Base-by-base conservation (phyloP, 2,113 vertebrate species). In the Sminthopsis crassicaudata region DNA sequence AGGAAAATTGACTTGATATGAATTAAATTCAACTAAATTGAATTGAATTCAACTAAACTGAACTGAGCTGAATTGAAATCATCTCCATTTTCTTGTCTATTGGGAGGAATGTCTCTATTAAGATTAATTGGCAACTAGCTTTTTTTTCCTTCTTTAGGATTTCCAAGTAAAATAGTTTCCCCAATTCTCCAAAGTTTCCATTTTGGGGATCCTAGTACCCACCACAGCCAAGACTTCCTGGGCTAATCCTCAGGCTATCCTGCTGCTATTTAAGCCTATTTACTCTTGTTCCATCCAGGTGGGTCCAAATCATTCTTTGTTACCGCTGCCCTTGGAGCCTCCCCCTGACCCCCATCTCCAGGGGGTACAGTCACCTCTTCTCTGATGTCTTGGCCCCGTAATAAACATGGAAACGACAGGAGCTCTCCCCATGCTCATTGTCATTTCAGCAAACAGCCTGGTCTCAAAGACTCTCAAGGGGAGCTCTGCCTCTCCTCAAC, bases 381-480 rank as follows among this genome's bases (percentile, higher is more conserved):
- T 90, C 91, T 91, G 94, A 54, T 46, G 76, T 95, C 54, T 96
- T 16, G 0, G 30, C 91, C 91, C n/a, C 10, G 0, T 53, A 57
- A 96, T 93, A 94, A 96, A 95, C 96, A 42, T 57, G 1, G 25
- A 90, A 67, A 60, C 95, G 93, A 95, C 52, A 90, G 84, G 92
- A 57, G 94, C 30, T 94, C 90, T 48, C 93, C 52, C 93, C 96
- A 91, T 91, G 91, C 89, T 94, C 95, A 93, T 95, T 97, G 97
- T 98, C 97, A 93, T 91, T 14, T 0, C 90, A 51, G 90, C 92
- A 96, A 97, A 97, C 95, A 97, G 97, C 96, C 96, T 42, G 89
- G 96, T 94, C 92, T 48, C 19, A 51, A 96, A 93, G 91, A 55
- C 94, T 84, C 67, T 84, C 67, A 84, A 84, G 67, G 67, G 67